These are phyloP conservation scores for Gymnoscopelus braueri DNA, from an alignment of 2,797 vertebrate genomes.

Conservation along the genomic window DNA sequence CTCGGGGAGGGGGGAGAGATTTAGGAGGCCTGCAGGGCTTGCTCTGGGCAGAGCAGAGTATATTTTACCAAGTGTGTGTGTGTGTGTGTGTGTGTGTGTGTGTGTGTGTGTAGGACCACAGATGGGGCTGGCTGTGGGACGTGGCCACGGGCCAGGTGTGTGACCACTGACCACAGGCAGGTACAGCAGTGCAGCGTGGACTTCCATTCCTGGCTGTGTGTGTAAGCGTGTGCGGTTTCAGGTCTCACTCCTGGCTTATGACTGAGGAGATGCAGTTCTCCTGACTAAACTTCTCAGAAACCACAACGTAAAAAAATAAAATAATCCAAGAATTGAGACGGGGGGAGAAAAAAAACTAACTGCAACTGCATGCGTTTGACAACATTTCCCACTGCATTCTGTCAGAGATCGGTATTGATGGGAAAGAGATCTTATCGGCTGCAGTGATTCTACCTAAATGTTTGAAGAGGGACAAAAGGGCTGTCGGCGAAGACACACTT, in stretches of 20 bases:
- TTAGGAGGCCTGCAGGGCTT: constrained; percentile 66
- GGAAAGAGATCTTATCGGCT: constrained; percentile 23
- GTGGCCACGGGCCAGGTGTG: constrained; percentile 66
- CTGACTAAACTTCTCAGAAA: constrained; percentile 46
- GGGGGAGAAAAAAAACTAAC: not conserved
- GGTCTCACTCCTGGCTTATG: constrained; percentile 10
- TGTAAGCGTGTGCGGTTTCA: constrained; percentile 48
- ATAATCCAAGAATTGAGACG: constrained; percentile 17
- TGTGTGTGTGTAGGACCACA: constrained; percentile 58
- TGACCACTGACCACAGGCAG: constrained; percentile 70
- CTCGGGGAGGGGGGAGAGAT: constrained; percentile 61
- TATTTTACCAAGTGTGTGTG: constrained; percentile 63
- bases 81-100: constrained; percentile 53
- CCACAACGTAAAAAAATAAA: constrained; percentile 24
- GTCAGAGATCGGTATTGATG: constrained; percentile 20
- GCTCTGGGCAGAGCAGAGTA: constrained; percentile 21
- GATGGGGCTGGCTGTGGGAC: constrained; percentile 54
- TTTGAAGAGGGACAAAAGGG: constrained; percentile 30
- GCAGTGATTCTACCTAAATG: constrained; percentile 37
- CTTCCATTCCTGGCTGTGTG: constrained; percentile 47
- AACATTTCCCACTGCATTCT: constrained; percentile 3
- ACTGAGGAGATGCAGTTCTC: constrained; percentile 20
- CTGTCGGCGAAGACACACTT: constrained; percentile 37
- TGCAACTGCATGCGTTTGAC: not conserved
- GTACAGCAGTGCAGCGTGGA: constrained; percentile 37